These are phyloP conservation scores for Pachyramphus minor DNA, from an alignment of 2,113 vertebrate genomes.

Conservation along the genomic window DNA sequence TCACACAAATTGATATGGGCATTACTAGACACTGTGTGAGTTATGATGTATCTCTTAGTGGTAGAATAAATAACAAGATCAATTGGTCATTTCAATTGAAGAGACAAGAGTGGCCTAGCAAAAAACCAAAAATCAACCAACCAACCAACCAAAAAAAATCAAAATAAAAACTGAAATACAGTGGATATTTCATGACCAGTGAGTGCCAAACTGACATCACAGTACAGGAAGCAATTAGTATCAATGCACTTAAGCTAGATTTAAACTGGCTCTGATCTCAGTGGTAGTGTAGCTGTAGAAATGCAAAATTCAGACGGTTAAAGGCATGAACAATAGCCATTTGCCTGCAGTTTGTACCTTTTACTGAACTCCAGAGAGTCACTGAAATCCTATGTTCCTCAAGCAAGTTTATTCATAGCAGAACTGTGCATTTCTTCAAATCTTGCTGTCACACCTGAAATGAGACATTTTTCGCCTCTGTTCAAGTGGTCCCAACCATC, in stretches of 20 bases:
- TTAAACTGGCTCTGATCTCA: not conserved
- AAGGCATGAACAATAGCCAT: not conserved
- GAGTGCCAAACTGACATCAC: not conserved
- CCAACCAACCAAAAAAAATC: too few species aligned
- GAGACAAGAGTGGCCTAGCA: not conserved
- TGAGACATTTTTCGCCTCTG: not conserved
- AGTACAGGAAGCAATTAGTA: not conserved
- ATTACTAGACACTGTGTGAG: not conserved
- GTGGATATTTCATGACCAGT: not conserved
- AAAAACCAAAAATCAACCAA: not conserved
- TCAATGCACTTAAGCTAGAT: not conserved
- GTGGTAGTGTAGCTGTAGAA: not conserved
- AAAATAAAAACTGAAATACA: not conserved
- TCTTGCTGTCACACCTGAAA: not conserved
- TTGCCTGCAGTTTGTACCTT: not conserved
- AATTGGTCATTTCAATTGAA: not conserved
- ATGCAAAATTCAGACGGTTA: not conserved
- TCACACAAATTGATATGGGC: not conserved
- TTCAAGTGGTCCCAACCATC: not conserved
- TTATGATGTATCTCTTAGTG: not conserved
- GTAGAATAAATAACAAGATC: not conserved
- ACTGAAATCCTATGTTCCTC: not conserved
- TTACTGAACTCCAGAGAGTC: not conserved
- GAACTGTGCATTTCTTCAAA: not conserved
- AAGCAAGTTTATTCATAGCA: not conserved